Percentiles rank a stretch among this genome's conserved stretches.
Conservation (phyloP, 1,140 invertebrate species). For the Conus betulinus region DNA sequence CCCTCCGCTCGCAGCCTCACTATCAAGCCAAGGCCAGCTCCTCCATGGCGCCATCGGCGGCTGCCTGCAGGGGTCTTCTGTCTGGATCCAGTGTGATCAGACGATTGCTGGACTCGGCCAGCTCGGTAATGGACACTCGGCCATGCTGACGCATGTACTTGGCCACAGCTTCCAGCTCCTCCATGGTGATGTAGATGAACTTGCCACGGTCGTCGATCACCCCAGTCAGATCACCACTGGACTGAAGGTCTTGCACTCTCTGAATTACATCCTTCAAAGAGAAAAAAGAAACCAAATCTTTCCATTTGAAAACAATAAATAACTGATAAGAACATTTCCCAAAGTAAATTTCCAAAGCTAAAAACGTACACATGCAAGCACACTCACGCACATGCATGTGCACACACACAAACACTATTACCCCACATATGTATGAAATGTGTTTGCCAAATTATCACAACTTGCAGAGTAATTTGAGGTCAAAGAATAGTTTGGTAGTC, state of each 20-base stretch:
- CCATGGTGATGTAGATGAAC: conserved; percentile 97
- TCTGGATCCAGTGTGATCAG: conserved; percentile 87
- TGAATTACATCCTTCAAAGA: conserved; percentile 76
- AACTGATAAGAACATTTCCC: neutral
- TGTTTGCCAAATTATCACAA: too few species aligned
- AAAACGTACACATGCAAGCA: neutral
- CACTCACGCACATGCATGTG: neutral
- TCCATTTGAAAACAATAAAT: conserved; percentile 6
- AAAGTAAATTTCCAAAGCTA: neutral
- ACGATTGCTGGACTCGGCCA: conserved; percentile 95
- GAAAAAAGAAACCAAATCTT: conserved; percentile 8
- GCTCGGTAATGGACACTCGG: conserved; percentile 92
- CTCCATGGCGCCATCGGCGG: neutral
- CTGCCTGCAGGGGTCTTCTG: neutral
- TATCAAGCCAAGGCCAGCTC: neutral
- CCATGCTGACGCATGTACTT: conserved; percentile 98
- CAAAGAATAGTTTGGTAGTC: too few species aligned
- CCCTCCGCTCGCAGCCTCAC: too few species aligned
- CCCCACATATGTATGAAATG: neutral
- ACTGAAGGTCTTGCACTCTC: conserved; percentile 90
- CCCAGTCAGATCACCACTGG: conserved; percentile 84
- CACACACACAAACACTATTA: neutral
- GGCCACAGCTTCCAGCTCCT: conserved; percentile 93
- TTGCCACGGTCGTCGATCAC: conserved; percentile 99
- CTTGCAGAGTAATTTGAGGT: too few species aligned